Evolutionary conservation across 2,888 invertebrate species (phyloP).

Genomic region (Calameuta filiformis): DNA sequence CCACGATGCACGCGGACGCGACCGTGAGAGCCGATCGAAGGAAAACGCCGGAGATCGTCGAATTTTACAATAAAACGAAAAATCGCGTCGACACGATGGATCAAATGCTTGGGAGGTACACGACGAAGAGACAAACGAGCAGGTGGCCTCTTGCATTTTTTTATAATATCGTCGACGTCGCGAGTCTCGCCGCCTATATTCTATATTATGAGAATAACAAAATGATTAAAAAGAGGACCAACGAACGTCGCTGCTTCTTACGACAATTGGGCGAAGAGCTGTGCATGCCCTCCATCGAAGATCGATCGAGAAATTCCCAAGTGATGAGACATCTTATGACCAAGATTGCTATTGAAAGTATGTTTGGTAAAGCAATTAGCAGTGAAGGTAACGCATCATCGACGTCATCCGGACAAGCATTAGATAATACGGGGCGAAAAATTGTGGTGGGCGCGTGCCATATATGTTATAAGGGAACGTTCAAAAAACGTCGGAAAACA

Average conservation of each 20-base stretch:
- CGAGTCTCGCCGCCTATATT: conserved; percentile 20
- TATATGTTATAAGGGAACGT: no score
- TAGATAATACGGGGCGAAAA: no score
- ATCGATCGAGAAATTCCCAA: conserved; percentile 12
- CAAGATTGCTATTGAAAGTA: conserved; percentile 10
- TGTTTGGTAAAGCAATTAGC: neutral
- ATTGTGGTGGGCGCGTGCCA: no score
- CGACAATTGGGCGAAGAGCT: conserved; percentile 17
- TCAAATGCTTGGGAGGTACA: conserved; percentile 27
- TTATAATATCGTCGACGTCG: conserved; percentile 21
- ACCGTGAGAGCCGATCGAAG: conserved; percentile 7
- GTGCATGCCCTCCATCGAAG: conserved; percentile 6
- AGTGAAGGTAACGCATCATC: no score
- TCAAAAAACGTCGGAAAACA: no score
- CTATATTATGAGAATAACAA: conserved; percentile 35
- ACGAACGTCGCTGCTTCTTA: conserved; percentile 23
- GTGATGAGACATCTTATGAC: conserved; percentile 8
- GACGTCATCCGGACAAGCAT: no score
- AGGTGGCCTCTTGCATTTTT: conserved; percentile 27
- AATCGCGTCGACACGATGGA: conserved; percentile 28
- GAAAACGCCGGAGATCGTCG: neutral
- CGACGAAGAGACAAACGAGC: conserved; percentile 17
- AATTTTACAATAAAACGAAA: conserved; percentile 4
- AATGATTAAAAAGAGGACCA: conserved; percentile 27
- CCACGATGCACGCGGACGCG: neutral